These are phyloP conservation scores for Drosophila borborema DNA, from an alignment of 2,888 invertebrate genomes.

Conservation along the genomic window DNA sequence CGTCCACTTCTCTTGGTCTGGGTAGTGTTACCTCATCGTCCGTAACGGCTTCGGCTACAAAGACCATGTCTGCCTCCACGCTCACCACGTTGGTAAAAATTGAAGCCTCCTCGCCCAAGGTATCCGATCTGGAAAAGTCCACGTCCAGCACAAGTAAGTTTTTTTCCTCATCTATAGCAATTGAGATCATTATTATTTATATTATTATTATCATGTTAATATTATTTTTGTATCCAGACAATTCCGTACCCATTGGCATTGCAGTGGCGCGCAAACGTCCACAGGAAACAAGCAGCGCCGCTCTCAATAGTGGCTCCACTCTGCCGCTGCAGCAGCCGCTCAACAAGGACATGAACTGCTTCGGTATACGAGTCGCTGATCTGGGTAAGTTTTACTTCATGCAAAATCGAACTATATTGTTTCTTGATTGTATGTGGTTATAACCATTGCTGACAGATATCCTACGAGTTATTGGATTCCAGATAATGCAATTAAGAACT, in stretches of 20 bases:
- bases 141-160: constrained; percentile 70
- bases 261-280: constrained; percentile 92
- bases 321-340: constrained; percentile 81
- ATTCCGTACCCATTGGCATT: constrained; percentile 92
- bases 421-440: neutral
- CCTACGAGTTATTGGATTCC: neutral
- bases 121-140: constrained; percentile 81
- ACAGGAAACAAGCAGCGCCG: constrained; percentile 76
- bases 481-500: neutral
- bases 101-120: constrained; percentile 84
- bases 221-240: constrained; percentile 73
- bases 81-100: constrained; percentile 84
- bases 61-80: constrained; percentile 82
- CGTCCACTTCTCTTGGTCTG: constrained; percentile 59
- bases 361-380: constrained; percentile 85
- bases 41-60: constrained; percentile 74
- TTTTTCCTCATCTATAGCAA: neutral
- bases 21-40: constrained; percentile 69
- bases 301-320: constrained; percentile 70
- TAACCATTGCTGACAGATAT: neutral
- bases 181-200: neutral
- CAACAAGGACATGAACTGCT: constrained; percentile 85
- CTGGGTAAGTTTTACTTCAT: constrained; percentile 78
- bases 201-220: neutral
- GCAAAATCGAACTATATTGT: neutral